phyloP scores from a whole-genome alignment of 2,888 invertebrate genomes.

The Drosophila prolongata region DNA sequence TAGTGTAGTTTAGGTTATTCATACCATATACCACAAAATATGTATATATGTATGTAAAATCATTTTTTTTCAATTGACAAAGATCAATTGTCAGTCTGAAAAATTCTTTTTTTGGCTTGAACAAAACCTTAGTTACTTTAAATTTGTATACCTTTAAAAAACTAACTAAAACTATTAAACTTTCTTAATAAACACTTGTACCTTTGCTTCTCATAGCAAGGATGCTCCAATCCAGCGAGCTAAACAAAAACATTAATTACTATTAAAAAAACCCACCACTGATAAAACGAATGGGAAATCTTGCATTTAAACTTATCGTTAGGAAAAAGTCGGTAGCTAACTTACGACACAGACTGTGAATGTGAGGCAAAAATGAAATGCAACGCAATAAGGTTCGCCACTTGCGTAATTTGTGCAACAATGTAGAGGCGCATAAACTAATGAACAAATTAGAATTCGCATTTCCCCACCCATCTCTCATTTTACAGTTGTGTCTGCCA shows the following conservation, averaged over 20 bases:
- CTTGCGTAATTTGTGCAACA: conserved; percentile 68
- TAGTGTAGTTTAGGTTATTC: no score
- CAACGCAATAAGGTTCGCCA: conserved; percentile 69
- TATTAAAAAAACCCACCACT: background rate
- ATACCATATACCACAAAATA: no score
- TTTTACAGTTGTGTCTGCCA: conserved; percentile 21
- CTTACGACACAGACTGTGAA: conserved; percentile 7
- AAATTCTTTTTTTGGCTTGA: no score
- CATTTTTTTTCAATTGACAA: no score
- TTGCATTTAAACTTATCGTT: background rate
- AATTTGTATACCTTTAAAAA: no score
- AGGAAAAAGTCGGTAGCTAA: conserved; percentile 3
- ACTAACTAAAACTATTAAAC: no score
- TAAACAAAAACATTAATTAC: background rate
- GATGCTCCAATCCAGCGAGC: no score
- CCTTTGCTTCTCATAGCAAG: no score
- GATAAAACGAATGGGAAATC: background rate
- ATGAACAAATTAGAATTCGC: conserved; percentile 34
- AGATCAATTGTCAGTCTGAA: no score
- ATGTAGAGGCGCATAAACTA: conserved; percentile 26
- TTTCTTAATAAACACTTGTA: no score
- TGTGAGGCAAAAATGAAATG: conserved; percentile 52
- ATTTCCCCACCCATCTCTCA: background rate
- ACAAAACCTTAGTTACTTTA: no score
- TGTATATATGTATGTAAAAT: no score